Percentiles rank a stretch among this genome's conserved stretches.
phyloP scores from a whole-genome alignment of 2,113 vertebrate species.

The Hemiprocne comata region DNA sequence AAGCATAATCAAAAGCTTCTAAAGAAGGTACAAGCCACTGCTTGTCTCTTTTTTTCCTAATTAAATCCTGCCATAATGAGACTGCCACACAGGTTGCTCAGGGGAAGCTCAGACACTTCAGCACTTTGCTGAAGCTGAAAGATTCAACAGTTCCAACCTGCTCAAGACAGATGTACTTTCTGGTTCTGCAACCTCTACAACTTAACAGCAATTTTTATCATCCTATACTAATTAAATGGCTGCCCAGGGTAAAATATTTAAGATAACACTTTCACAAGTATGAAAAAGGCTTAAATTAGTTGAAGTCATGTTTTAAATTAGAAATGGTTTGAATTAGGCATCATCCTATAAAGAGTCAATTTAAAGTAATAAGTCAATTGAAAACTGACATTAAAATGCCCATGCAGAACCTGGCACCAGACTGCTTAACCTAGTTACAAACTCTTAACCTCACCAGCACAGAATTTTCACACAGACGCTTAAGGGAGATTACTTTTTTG shows the following conservation, averaged over 20 bases:
- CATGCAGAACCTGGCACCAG: not conserved
- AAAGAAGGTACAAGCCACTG: conserved; percentile 50
- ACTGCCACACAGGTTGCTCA: not conserved
- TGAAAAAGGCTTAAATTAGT: not conserved
- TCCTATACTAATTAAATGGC: not conserved
- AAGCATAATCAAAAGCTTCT: conserved; percentile 54
- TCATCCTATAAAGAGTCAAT: not conserved
- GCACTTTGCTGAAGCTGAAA: conserved; percentile 8
- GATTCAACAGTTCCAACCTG: not conserved
- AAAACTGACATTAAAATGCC: not conserved
- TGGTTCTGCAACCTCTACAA: not conserved
- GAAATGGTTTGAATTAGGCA: not conserved
- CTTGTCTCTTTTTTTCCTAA: not conserved
- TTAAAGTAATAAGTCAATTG: not conserved
- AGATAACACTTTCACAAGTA: not conserved
- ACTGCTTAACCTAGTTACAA: not conserved
- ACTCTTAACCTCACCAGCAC: not conserved
- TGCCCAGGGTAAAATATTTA: not conserved
- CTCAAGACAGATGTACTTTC: not conserved
- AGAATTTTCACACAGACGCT: not conserved
- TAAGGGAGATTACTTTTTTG: not conserved
- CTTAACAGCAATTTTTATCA: not conserved
- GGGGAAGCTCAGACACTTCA: not conserved
- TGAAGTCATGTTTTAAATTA: not conserved
- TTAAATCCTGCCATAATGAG: conserved; percentile 10